These are phyloP conservation scores for Drosophila multiciliata DNA, from an alignment of 2,888 invertebrate species.

Conservation along the genomic window DNA sequence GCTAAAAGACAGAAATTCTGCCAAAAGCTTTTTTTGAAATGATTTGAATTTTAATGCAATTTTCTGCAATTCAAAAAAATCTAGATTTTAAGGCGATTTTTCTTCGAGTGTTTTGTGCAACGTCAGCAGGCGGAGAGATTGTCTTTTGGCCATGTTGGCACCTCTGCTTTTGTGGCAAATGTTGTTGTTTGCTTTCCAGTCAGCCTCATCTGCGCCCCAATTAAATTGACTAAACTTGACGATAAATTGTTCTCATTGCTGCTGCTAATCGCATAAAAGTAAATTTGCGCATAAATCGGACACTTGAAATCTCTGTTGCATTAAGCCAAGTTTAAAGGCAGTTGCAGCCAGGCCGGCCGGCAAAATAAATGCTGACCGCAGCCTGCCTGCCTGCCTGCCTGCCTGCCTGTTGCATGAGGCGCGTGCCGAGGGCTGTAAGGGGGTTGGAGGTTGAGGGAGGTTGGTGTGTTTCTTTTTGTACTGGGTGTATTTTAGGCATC, in stretches of 20 bases:
- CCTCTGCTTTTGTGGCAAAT: slow-evolving; percentile 42
- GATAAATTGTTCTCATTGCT: slow-evolving; percentile 73
- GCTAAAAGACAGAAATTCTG: no score
- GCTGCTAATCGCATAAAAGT: slow-evolving; percentile 81
- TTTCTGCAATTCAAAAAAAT: not conserved
- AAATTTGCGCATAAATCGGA: slow-evolving; percentile 80
- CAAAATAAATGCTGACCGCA: no score
- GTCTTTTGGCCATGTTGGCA: slow-evolving; percentile 53
- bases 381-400: slow-evolving; percentile 25
- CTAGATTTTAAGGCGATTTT: not conserved
- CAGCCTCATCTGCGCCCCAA: slow-evolving; percentile 66
- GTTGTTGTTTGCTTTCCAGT: slow-evolving; percentile 33
- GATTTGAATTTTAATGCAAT: not conserved
- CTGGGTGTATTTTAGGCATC: slow-evolving; percentile 60
- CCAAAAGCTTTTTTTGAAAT: not conserved
- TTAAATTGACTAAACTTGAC: slow-evolving; percentile 79
- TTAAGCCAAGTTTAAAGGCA: slow-evolving; percentile 10
- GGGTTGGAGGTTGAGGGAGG: not conserved
- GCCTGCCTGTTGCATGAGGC: slow-evolving; percentile 50
- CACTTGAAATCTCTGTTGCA: slow-evolving; percentile 61
- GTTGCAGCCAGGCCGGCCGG: slow-evolving; percentile 17
- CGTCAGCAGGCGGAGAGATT: not conserved
- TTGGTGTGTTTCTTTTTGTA: not conserved
- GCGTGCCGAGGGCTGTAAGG: slow-evolving; percentile 54
- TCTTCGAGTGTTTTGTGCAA: not conserved